These are phyloP conservation scores for Gastrophryne carolinensis DNA, from an alignment of 2,797 vertebrate genomes.

Conservation along the genomic window DNA sequence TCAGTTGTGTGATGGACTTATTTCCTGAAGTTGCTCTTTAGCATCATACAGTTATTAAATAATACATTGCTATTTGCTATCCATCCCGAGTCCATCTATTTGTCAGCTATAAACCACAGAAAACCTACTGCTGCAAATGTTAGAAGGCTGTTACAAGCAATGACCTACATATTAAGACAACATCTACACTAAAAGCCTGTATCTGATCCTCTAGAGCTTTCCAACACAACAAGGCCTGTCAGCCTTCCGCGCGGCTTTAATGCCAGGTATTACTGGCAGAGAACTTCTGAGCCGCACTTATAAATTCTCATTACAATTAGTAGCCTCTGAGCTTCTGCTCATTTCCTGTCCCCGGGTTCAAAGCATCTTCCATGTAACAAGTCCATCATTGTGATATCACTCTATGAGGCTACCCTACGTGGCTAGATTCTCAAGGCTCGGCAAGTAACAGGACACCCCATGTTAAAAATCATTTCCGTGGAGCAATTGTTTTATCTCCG, in stretches of 20 bases:
- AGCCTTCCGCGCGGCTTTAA: constrained; percentile 51
- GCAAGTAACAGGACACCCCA: constrained; percentile 72
- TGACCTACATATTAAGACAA: constrained; percentile 33
- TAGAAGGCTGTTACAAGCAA: constrained; percentile 41
- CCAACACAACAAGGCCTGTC: constrained; percentile 25
- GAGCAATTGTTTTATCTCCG: constrained; percentile 64
- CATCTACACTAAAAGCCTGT: constrained; percentile 51
- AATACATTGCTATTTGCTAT: background rate
- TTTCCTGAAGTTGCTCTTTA: background rate
- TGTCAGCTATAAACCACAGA: constrained; percentile 27
- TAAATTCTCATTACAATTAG: constrained; percentile 60
- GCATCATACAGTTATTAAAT: background rate
- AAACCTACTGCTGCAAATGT: background rate
- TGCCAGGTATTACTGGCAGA: constrained; percentile 53
- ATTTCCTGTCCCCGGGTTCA: constrained; percentile 59
- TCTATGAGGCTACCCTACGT: constrained; percentile 52
- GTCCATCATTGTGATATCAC: constrained; percentile 39
- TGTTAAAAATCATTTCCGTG: constrained; percentile 70
- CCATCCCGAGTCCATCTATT: constrained; percentile 11
- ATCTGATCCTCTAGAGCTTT: constrained; percentile 45
- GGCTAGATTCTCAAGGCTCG: constrained; percentile 68
- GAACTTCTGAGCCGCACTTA: constrained; percentile 44
- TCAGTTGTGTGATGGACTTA: no score
- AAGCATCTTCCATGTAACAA: constrained; percentile 56
- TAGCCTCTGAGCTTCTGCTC: constrained; percentile 59